Base-by-base conservation (phyloP, 2,113 vertebrate genomes). In the Menidia beryllina region DNA sequence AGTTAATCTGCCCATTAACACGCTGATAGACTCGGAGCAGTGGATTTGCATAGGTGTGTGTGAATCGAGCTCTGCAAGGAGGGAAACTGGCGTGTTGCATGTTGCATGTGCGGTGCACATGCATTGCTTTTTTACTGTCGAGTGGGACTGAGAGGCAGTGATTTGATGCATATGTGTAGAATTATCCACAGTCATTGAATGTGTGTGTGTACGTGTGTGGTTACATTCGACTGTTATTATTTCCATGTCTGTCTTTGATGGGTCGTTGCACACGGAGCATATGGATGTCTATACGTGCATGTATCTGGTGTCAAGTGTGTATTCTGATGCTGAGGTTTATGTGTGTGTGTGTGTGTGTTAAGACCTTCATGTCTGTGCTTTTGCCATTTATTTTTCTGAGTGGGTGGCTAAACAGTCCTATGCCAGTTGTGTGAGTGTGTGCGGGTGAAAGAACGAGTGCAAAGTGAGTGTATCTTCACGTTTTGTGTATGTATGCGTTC, bases 231-330 rank as follows among this genome's bases (percentile, higher is more conserved):
- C 86, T 90, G 89, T 90, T 90, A 90, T 89, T 87, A 89, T 86
- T 87, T 83, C 83, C 82, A 83, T 82, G 85, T 89, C 85, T 85
- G 84, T 90, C 79, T 87, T 86, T 89, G 86, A 89, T 88, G 88
- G 86, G 87, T 87, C 78, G 70, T 82, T 90, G 87, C 86, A 86
- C 89, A 81, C 54, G 55, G 73, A 86, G 70, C 76, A 84, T 86
- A 87, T 88, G 84, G 75, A 87, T 86, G 82, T 65, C 72, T 88
- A 79, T 88, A 85, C 68, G 45, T 70, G 61, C 77, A 73, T 64
- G 79, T 85, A 89, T 91, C 84, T 85, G 85, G 79, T 90, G 79
- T 90, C 83, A 75, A 62, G 52, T 64, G 74, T 54, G 69, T 14
- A 26, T 23, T 34, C 63, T 54, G 62, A 72, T 34, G 20, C 24